These are phyloP conservation scores for Dasypus novemcinctus DNA, from an alignment of 2,113 vertebrate species.

Conservation along the genomic window DNA sequence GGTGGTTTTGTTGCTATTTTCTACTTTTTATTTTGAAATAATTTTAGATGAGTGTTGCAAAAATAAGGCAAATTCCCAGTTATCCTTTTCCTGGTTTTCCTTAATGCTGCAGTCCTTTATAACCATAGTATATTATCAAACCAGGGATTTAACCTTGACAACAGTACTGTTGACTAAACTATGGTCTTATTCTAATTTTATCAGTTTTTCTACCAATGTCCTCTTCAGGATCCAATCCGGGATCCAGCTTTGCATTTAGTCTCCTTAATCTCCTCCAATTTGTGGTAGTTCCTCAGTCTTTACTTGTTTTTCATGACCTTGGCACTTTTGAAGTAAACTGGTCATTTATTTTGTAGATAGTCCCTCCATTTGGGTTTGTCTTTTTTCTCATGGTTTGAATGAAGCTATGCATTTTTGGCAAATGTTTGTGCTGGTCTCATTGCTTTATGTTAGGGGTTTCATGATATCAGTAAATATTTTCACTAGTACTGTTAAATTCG, in stretches of 20 bases:
- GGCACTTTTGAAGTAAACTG: neutral
- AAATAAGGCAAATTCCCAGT: neutral
- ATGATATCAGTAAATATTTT: neutral
- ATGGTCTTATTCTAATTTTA: neutral
- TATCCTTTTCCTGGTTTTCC: neutral
- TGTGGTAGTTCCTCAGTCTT: neutral
- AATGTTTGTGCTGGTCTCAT: neutral
- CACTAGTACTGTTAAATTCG: neutral
- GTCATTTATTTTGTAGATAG: neutral
- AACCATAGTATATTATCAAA: neutral
- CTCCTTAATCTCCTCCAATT: neutral
- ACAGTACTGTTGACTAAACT: neutral
- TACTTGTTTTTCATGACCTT: neutral
- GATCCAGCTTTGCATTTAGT: too few species aligned
- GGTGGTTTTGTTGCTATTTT: neutral
- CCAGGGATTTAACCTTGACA: neutral
- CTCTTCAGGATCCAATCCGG: neutral
- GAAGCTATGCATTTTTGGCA: neutral
- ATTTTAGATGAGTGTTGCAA: neutral
- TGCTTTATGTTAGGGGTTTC: neutral
- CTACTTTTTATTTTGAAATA: neutral
- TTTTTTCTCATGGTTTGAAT: neutral
- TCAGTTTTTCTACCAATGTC: neutral
- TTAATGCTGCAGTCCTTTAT: neutral
- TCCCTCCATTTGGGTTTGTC: neutral